Evolutionary conservation across 1,140 invertebrate genomes (phyloP), one percentile per base, ranked within the genome.

Genomic region (Drosophila busckii): DNA sequence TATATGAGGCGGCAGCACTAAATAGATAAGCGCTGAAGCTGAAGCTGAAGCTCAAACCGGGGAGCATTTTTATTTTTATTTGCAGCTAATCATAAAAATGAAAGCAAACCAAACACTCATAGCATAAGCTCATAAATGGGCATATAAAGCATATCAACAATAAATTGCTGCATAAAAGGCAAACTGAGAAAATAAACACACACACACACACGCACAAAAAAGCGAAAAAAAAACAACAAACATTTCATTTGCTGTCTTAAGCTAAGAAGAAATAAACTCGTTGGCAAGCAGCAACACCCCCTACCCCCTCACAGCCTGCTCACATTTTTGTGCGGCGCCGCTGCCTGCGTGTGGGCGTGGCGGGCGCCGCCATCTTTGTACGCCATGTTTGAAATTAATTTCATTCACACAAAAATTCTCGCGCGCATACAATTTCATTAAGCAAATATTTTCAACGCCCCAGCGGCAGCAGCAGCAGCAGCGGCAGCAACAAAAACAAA

Each of bases 391-490:
- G 58, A 78, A 80, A 80, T 78, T 78, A 78, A 78, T 78, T 78
- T 78, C 78, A 80, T 73, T 80, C 73, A 60, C 69, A 80, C 73
- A 73, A 58, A 78, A 82, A 73, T 82, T 80, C 73, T 64, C 73
- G 73, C 73, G 73, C 68, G 50, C 73, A 82, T 80, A 80, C 75
- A 80, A 80, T 80, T 80, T 80, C 73, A 80, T 80, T 80, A 80
- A 80, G 73, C 75, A 80, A 80, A 80, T 80, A 80, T 80, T 80
- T 80, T 80, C 60, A 50, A 64, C 49, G 73, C 67, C 71, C 56
- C n/a, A n/a, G n/a, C n/a, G 52, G 12, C 62, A 53, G 65, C 52
- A 26, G 35, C 52, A 19, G 42, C 46, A 46, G 49, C n/a, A 41
- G 19, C n/a, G n/a, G n/a, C n/a, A n/a, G n/a, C n/a, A n/a, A n/a